Evolutionary conservation across 1,140 invertebrate species (phyloP).

Genomic region (Cryptotermes secundus): DNA sequence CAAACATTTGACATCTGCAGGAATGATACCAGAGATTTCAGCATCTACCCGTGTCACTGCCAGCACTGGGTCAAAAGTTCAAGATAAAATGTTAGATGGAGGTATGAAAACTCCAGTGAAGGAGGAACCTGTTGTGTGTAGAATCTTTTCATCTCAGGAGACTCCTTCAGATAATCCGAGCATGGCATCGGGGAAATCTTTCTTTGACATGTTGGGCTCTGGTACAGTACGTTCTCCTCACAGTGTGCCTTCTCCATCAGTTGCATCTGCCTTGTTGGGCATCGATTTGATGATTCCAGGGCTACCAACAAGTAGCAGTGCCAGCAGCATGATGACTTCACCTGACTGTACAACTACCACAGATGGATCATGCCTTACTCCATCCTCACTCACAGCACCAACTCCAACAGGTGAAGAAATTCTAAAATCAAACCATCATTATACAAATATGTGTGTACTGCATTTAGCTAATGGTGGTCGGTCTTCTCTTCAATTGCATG

Average conservation of each 20-base stretch:
- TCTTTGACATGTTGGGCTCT: conserved; percentile 40
- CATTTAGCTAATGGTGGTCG: too few relatives aligned
- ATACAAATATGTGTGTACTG: too few relatives aligned
- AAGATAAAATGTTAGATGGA: not conserved
- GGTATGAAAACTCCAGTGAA: conserved; percentile 36
- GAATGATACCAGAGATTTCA: not conserved
- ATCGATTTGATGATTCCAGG: conserved; percentile 34
- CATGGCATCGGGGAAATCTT: conserved; percentile 34
- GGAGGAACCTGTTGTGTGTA: conserved; percentile 50
- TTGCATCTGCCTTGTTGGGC: not conserved
- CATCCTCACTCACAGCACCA: conserved; percentile 29
- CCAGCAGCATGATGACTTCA: conserved; percentile 34
- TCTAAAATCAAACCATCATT: too few relatives aligned
- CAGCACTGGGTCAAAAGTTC: not conserved
- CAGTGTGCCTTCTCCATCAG: not conserved
- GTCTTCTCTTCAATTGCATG: too few relatives aligned
- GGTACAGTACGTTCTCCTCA: not conserved
- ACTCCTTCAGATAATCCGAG: conserved; percentile 23
- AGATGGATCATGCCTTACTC: conserved; percentile 33
- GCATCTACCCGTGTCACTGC: not conserved
- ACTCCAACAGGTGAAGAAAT: conserved; percentile 29
- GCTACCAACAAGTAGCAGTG: conserved; percentile 19
- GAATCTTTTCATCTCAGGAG: conserved; percentile 44
- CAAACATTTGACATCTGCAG: not conserved
- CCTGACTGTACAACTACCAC: conserved; percentile 35